These are phyloP conservation scores for Sitta carolinensis DNA, from an alignment of 2,797 vertebrate genomes.

Conservation along the genomic window DNA sequence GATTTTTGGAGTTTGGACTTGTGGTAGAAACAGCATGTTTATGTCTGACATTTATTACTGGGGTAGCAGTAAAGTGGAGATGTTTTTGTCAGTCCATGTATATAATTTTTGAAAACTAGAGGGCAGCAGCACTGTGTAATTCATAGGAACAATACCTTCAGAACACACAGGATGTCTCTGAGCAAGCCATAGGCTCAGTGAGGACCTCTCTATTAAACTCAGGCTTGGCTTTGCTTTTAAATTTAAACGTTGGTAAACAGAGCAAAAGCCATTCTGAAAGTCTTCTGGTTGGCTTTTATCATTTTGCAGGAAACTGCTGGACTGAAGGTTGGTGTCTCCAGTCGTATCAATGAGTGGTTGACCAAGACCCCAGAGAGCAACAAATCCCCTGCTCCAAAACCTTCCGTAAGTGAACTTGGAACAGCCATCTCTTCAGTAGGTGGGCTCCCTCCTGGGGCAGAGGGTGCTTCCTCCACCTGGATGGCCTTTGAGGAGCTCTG, in stretches of 20 bases:
- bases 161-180: not conserved
- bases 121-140: not conserved
- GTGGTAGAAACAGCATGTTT: not conserved
- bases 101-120: not conserved
- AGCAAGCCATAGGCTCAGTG: not conserved
- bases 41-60: not conserved
- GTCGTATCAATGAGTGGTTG: constrained; percentile 98
- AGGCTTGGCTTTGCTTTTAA: not conserved
- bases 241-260: not conserved
- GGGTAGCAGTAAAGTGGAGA: not conserved
- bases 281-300: not conserved
- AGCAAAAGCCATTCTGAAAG: not conserved
- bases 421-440: not conserved
- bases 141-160: not conserved
- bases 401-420: constrained; percentile 82
- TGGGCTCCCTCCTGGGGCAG: not conserved
- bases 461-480: not conserved
- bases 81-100: not conserved
- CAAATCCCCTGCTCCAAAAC: constrained; percentile 88
- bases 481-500: not conserved
- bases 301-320: constrained; percentile 91
- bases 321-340: constrained; percentile 95
- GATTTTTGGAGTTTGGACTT: not conserved
- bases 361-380: constrained; percentile 94
- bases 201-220: not conserved